Evolutionary conservation across 1,140 invertebrate genomes (phyloP), one percentile per base, ranked within the genome.

Genomic region (Trichonephila inaurata): DNA sequence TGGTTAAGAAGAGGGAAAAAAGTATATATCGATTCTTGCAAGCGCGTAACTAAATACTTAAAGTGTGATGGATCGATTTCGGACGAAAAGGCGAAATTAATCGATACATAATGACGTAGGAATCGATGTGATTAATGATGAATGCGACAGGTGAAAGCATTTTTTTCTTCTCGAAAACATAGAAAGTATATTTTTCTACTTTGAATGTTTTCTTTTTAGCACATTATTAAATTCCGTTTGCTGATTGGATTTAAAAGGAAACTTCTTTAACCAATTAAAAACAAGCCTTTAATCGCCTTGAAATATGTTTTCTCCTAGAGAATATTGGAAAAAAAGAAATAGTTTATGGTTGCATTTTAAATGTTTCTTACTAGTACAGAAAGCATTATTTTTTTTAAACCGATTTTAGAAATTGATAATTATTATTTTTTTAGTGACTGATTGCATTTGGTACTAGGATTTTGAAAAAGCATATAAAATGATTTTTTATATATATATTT

Each of bases 51-150:
- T 77, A 77, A 77, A 77, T 77, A 77, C 72, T 77, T 77, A 77
- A 77, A 77, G 82, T 90, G 69, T 90, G 89, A 90, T 90, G 51
- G 72, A 90, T 90, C 72, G 72, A 77, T 81, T 72, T n/a, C 21
- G 51, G 51, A 51, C 51, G 51, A 51, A 51, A 51, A 51, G 51
- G 51, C 51, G 21, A 69, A 90, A 90, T 90, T 90, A 90, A 90
- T 90, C 89, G 69, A 90, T 90, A 58, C 44, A 40, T 90, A 90
- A 90, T 81, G 69, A 90, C 72, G 89, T 33, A 60, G n/a, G 8
- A 69, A 60, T 90, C 44, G 66, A 66, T 69, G n/a, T 90, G 89
- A 90, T 90, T 90, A 81, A 90, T 81, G 89, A 81, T 83, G 21
- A 83, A 60, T 83, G 82, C 82, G 40, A 83, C 87, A 62, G 66